Conservation (phyloP, 1,140 invertebrate species). For the Penaeus indicus region DNA sequence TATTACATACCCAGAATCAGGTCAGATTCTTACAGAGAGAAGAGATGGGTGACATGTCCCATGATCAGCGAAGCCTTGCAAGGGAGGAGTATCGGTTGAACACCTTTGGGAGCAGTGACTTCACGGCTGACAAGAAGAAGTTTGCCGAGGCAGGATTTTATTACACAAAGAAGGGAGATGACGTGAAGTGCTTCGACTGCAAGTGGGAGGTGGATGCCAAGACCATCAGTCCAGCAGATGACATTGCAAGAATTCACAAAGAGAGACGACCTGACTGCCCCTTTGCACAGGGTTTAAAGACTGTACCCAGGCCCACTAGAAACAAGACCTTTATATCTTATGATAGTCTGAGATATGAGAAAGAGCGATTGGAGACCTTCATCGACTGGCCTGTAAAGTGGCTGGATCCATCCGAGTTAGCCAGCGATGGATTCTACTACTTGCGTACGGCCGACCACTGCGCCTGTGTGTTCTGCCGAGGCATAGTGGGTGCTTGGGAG, state of each 20-base stretch:
- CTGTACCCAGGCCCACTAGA: neutral
- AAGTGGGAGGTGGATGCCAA: conserved; percentile 31
- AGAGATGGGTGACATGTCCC: conserved; percentile 26
- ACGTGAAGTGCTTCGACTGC: conserved; percentile 27
- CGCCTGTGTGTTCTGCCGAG: conserved; percentile 86
- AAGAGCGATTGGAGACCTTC: conserved; percentile 66
- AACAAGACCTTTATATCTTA: conserved; percentile 57
- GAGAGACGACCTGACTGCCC: conserved; percentile 21
- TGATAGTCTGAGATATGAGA: conserved; percentile 63
- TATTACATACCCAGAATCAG: too few species aligned
- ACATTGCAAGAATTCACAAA: conserved; percentile 30
- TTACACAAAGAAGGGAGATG: conserved; percentile 12
- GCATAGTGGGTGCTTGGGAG: conserved; percentile 81
- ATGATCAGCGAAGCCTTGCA: neutral
- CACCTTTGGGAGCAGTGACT: conserved; percentile 13
- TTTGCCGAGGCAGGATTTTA: conserved; percentile 43
- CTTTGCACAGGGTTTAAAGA: neutral
- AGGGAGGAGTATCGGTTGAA: conserved; percentile 1
- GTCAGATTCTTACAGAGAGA: too few species aligned
- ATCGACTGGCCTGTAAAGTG: conserved; percentile 68
- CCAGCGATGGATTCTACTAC: conserved; percentile 87
- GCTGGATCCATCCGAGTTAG: conserved; percentile 79
- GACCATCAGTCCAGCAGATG: neutral
- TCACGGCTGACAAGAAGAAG: neutral
- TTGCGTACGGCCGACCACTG: conserved; percentile 78